Conservation (phyloP, 2,888 invertebrate species). For the Choreutis nemorana region DNA sequence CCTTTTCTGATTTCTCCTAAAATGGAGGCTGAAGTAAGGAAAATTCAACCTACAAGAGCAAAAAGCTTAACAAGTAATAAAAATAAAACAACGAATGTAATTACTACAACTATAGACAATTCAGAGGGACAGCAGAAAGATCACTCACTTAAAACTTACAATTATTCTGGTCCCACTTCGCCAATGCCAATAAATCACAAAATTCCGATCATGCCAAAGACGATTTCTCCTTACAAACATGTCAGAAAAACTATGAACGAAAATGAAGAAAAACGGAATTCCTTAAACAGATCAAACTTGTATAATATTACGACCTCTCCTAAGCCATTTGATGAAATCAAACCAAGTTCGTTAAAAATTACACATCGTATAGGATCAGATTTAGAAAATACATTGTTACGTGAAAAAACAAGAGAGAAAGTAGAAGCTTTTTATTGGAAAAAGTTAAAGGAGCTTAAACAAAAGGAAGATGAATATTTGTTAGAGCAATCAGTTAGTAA, state of each 20-base stretch:
- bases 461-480: conserved; percentile 67
- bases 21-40: conserved; percentile 55
- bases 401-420: conserved; percentile 64
- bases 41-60: conserved; percentile 49
- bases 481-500: conserved; percentile 31
- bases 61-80: conserved; percentile 46
- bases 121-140: conserved; percentile 11
- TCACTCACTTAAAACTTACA: conserved; percentile 31
- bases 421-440: conserved; percentile 76
- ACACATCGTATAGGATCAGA: conserved; percentile 12
- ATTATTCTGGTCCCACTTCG: conserved; percentile 56
- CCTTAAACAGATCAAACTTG: conserved; percentile 25
- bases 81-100: conserved; percentile 13
- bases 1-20: conserved; percentile 54
- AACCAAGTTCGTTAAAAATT: no score
- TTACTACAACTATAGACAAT: conserved; percentile 5
- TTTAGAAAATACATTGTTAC: conserved; percentile 28
- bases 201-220: conserved; percentile 51
- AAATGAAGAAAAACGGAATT: conserved; percentile 44
- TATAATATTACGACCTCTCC: conserved; percentile 28
- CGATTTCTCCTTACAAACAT: conserved; percentile 47
- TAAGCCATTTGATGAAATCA: conserved; percentile 14
- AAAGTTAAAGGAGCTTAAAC: conserved; percentile 69
- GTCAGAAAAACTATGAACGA: conserved; percentile 46
- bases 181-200: conserved; percentile 40